Conservation (phyloP, 1,140 invertebrate genomes). For the Panagrolaimus sp. region DNA sequence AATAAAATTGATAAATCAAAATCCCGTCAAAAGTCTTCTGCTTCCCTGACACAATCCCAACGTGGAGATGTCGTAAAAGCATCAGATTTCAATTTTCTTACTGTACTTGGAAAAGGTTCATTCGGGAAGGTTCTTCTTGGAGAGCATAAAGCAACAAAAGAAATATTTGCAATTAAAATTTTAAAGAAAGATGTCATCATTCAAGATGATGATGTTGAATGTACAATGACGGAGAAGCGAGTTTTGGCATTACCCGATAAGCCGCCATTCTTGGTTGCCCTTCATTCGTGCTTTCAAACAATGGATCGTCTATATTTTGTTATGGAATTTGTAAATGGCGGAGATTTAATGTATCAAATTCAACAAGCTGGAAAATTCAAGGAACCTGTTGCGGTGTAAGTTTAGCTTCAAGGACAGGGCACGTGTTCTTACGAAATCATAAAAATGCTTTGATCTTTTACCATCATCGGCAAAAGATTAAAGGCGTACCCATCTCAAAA, state of each 20-base stretch:
- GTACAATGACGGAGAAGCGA: constrained; percentile 97
- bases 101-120: constrained; percentile 94
- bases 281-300: constrained; percentile 99
- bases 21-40: constrained; percentile 67
- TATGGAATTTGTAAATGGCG: constrained; percentile 99
- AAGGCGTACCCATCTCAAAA: no score
- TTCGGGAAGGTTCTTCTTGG: constrained; percentile 96
- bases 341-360: constrained; percentile 99
- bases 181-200: constrained; percentile 99
- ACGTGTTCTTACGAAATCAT: no score
- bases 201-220: constrained; percentile 99
- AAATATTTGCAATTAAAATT: constrained; percentile 97
- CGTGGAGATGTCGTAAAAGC: constrained; percentile 90
- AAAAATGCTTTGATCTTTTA: no score
- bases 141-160: constrained; percentile 85
- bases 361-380: constrained; percentile 99
- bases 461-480: no score
- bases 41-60: constrained; percentile 71
- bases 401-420: constrained; percentile 51
- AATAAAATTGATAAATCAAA: constrained; percentile 69
- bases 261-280: constrained; percentile 91
- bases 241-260: constrained; percentile 85
- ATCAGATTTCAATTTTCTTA: constrained; percentile 93
- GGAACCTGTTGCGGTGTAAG: constrained; percentile 96
- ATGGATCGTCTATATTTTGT: constrained; percentile 99